Conservation (phyloP, 2,888 invertebrate species). For the Rugalucina vietnamica region DNA sequence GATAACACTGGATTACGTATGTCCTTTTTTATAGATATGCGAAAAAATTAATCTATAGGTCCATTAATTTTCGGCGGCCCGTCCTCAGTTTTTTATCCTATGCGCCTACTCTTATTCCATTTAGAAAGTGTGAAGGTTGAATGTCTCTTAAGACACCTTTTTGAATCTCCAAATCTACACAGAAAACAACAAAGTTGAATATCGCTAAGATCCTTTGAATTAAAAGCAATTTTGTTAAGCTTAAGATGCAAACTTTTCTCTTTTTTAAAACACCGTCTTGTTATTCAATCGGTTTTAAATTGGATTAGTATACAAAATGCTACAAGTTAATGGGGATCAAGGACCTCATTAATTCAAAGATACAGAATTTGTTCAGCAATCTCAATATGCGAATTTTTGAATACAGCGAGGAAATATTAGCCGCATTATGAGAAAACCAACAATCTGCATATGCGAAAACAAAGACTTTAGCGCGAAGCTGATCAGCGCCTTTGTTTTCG, state of each 20-base stretch:
- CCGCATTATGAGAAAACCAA: too few relatives aligned
- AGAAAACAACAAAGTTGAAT: background rate
- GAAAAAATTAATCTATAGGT: background rate
- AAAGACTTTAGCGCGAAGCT: too few relatives aligned
- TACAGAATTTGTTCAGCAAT: too few relatives aligned
- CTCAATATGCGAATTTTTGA: too few relatives aligned
- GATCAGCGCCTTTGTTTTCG: too few relatives aligned
- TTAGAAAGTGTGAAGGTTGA: background rate
- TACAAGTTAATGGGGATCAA: too few relatives aligned
- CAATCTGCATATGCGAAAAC: too few relatives aligned
- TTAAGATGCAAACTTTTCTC: background rate
- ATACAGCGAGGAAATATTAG: too few relatives aligned
- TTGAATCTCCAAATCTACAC: background rate
- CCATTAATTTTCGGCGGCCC: slow-evolving; percentile 7
- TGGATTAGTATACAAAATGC: background rate
- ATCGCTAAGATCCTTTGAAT: background rate
- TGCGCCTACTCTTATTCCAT: background rate
- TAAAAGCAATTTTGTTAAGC: background rate
- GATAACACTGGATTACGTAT: too few relatives aligned
- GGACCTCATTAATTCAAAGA: too few relatives aligned
- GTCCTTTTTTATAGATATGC: slow-evolving; percentile 1
- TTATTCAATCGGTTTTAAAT: background rate
- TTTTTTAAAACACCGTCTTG: background rate
- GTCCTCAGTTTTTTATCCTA: background rate
- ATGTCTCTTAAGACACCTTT: background rate